phyloP scores from a whole-genome alignment of 2,113 vertebrate genomes.

The Pyxicephalus adspersus region DNA sequence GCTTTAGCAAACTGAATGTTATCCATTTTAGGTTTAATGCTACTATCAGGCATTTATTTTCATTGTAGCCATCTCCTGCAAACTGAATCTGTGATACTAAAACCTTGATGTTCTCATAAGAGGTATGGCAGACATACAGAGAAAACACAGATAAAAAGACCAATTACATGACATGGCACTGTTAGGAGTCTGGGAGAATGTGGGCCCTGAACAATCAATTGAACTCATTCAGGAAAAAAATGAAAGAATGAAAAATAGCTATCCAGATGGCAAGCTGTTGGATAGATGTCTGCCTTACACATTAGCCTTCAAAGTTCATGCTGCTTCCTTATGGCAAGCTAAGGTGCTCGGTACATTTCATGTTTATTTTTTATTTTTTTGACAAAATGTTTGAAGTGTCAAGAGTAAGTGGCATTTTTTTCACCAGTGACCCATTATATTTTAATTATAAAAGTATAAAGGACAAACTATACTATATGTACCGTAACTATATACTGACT shows the following conservation, averaged over 20 bases:
- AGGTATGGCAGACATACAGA: constrained; percentile 43
- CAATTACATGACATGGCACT: constrained; percentile 48
- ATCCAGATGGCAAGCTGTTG: constrained; percentile 50
- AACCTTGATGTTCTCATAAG: constrained; percentile 51
- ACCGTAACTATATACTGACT: no score
- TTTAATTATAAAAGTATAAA: background rate
- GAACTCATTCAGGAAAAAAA: constrained; percentile 20
- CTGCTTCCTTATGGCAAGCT: constrained; percentile 37
- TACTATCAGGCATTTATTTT: no score
- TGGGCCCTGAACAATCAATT: constrained; percentile 42
- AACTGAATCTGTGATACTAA: background rate
- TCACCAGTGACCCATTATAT: background rate
- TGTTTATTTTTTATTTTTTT: constrained; percentile 8
- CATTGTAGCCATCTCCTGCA: no score
- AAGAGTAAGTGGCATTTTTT: background rate
- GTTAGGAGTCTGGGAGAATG: constrained; percentile 41
- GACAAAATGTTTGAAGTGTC: background rate
- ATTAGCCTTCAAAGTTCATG: constrained; percentile 39
- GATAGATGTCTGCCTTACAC: constrained; percentile 32
- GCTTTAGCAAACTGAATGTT: no score
- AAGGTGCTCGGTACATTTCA: constrained; percentile 21
- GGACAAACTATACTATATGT: no score
- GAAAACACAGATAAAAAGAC: constrained; percentile 47
- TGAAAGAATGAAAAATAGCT: constrained; percentile 1
- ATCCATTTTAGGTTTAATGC: no score